Evolutionary conservation across 2,888 invertebrate species (phyloP), one percentile per base, ranked within the genome.

Genomic region (Gari tellinella): DNA sequence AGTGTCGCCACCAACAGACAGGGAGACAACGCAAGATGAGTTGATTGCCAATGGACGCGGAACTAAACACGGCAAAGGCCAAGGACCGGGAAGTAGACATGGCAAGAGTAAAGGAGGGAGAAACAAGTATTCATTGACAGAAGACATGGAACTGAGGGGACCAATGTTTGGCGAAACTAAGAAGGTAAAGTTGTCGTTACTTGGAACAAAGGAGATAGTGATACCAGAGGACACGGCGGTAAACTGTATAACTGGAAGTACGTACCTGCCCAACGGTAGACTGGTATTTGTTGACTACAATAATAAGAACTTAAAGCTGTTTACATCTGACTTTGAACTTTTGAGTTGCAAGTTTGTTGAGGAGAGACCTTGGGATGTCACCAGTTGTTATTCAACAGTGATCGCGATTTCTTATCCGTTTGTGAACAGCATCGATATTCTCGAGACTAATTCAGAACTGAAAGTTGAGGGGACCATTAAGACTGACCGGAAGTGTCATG

Each of bases 301-400:
- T 26, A 77, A 77, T 26, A 62, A 72, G 55, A 73, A 37, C 4
- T n/a, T 77, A 15, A 77, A 72, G 38, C 48, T 77, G 25, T 57
- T 66, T 17, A 63, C 56, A 23, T 51, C 68, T 5, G 68, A 67
- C 15, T 72, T 64, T 46, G 60, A 68, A n/a, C 49, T 76, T 48
- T 21, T 76, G 31, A 51, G 61, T 17, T 31, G 52, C 15, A 57
- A 65, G 15, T 38, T 31, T 21, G 46, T 76, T 21, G 53, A 48
- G 3, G 76, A 76, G 19, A 40, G 76, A 26, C 76, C 76, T 15
- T 76, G 76, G 76, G 68, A 72, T 49, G 65, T 72, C 8, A 57
- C 72, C 0, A 51, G 52, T 45, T 72, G 68, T 25, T 61, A 72
- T 17, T 63, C 63, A 41, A 51, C 60, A 15, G 57, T 72, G 7